phyloP scores from a whole-genome alignment of 2,113 vertebrate species.

The Apeltes quadracus region DNA sequence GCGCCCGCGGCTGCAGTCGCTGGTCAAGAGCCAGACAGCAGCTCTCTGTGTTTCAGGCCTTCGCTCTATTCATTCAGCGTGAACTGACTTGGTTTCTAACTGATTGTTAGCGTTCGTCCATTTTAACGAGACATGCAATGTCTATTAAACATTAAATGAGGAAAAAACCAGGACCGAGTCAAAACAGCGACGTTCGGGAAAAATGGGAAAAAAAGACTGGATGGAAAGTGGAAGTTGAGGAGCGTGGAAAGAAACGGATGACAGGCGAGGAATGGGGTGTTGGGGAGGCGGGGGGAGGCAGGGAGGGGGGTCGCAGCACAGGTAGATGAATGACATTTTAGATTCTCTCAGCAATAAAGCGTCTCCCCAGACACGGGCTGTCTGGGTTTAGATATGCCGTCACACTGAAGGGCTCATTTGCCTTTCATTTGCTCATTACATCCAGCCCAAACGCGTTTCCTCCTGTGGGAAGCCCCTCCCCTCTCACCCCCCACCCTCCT shows the following conservation, averaged over 20 bases:
- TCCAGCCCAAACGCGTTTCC: conserved; percentile 67
- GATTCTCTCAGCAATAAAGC: conserved; percentile 74
- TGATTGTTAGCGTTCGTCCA: background rate
- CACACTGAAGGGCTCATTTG: conserved; percentile 74
- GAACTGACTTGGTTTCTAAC: conserved; percentile 3
- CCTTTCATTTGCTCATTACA: conserved; percentile 74
- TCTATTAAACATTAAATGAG: conserved; percentile 11
- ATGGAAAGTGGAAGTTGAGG: background rate
- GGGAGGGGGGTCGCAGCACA: conserved; percentile 15
- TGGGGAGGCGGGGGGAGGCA: background rate
- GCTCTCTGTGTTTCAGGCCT: conserved; percentile 44
- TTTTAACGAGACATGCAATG: background rate
- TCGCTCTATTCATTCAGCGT: conserved; percentile 25
- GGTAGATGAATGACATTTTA: conserved; percentile 74
- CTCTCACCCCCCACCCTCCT: background rate
- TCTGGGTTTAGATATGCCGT: conserved; percentile 69
- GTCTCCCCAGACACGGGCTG: conserved; percentile 67
- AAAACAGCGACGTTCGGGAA: conserved; percentile 5
- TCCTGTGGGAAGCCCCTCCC: conserved; percentile 36
- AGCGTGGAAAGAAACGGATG: conserved; percentile 26
- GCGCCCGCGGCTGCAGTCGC: conserved; percentile 38
- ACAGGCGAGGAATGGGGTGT: conserved; percentile 46
- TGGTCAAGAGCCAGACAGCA: conserved; percentile 57
- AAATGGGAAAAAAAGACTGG: background rate
- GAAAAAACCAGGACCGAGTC: background rate